phyloP scores from a whole-genome alignment of 2,888 invertebrate species.

The Drosophila lutescens region DNA sequence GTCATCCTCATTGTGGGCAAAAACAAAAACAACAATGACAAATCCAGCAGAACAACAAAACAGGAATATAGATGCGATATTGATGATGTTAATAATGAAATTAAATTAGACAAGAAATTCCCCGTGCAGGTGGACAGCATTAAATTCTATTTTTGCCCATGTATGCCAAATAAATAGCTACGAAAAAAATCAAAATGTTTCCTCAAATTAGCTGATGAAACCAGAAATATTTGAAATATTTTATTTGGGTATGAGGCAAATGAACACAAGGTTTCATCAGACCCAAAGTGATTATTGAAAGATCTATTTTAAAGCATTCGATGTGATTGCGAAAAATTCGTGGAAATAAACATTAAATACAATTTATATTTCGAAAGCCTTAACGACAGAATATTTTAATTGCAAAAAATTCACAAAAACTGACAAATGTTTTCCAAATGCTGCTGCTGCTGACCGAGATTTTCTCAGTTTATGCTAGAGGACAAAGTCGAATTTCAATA shows the following conservation, averaged over 20 bases:
- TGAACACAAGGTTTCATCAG: not conserved
- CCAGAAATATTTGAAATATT: slow-evolving; percentile 4
- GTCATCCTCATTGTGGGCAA: slow-evolving; percentile 2
- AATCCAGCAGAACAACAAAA: slow-evolving; percentile 14
- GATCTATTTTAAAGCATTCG: not conserved
- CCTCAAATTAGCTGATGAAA: slow-evolving; percentile 1
- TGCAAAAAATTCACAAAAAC: not conserved
- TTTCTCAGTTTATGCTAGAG: not conserved
- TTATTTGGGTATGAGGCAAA: slow-evolving; percentile 2
- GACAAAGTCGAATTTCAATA: slow-evolving; percentile 11
- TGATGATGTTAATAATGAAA: slow-evolving; percentile 4
- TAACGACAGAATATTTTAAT: not conserved
- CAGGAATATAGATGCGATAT: slow-evolving; percentile 12
- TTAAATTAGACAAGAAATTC: not conserved
- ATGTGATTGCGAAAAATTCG: not conserved
- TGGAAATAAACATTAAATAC: not conserved
- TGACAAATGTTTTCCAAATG: not conserved
- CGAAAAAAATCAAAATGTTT: slow-evolving; percentile 5
- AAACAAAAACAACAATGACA: slow-evolving; percentile 23
- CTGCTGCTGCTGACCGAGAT: slow-evolving; percentile 11
- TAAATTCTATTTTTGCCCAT: not conserved
- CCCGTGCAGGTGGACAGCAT: slow-evolving; percentile 13
- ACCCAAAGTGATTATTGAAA: not conserved
- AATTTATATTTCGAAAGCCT: not conserved
- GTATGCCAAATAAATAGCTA: not conserved